Evolutionary conservation across 2,797 vertebrate species (phyloP), one percentile per base, ranked within the genome.

Genomic region (Alfaro cultratus): DNA sequence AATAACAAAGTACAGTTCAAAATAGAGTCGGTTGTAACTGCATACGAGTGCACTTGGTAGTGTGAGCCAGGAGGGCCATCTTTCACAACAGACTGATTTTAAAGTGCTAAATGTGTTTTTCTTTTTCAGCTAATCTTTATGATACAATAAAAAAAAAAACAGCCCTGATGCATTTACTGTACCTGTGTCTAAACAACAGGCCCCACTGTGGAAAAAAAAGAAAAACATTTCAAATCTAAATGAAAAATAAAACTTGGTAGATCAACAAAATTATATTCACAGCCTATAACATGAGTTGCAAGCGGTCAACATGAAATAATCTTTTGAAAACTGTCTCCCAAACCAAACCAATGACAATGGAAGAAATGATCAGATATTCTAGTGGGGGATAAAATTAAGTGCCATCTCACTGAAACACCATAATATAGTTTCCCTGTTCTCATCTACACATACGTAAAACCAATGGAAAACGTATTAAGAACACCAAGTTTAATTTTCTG

Each of bases 1-100:
- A 91, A 91, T 86, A 90, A 89, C 81, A 55, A 57, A 29, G 78
- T 73, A 70, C 83, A 60, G 53, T 49, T 11, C 11, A 34, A 70
- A 60, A 74, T 55, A 75, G 85, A 83, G 73, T 43, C 6, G n/a
- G 57, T 26, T 83, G n/a, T 83, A 79, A 78, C 76, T 49, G 53
- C 45, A 70, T 43, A 43, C 81, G 47, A 86, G 73, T 83, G 68
- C 29, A 85, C 47, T 80, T 4, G 46, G 74, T 68, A n/a, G 77
- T 78, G 73, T 76, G 26, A 72, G 76, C 29, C 10, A 85, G 62
- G 72, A 85, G 41, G 83, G 76, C 12, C 51, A 47, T 64, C 73
- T 79, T 67, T 83, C 71, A 71, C 72, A 85, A 67, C 12, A 0
- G 47, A 68, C 29, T 36, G 5, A 0, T 39, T 29, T 29, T 12